Conservation (phyloP, 1,140 invertebrate genomes). For the Aphidius ervi region DNA sequence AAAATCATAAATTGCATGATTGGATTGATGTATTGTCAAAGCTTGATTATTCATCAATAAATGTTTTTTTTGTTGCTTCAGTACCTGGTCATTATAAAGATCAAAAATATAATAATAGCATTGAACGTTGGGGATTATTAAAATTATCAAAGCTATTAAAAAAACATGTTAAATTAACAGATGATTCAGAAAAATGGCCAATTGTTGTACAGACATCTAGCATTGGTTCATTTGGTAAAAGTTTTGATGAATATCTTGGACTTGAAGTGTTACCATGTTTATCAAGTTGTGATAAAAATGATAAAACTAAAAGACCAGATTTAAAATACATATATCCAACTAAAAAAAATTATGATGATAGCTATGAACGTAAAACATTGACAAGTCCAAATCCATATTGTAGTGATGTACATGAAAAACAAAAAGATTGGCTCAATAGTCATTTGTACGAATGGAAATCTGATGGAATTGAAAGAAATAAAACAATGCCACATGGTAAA, state of each 20-base stretch:
- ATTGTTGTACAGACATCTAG: constrained; percentile 85
- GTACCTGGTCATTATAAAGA: constrained; percentile 75
- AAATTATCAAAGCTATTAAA: constrained; percentile 63
- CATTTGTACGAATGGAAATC: constrained; percentile 78
- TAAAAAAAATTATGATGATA: constrained; percentile 73
- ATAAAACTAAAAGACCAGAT: constrained; percentile 45
- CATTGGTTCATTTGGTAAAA: constrained; percentile 78
- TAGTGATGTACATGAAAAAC: constrained; percentile 72
- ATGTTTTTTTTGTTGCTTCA: constrained; percentile 81
- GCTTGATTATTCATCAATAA: constrained; percentile 76
- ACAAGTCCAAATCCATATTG: constrained; percentile 89
- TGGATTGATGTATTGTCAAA: constrained; percentile 73
- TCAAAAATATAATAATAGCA: constrained; percentile 27
- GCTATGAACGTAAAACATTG: constrained; percentile 78
- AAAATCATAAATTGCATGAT: constrained; percentile 60
- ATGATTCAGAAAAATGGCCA: constrained; percentile 58
- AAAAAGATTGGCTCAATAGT: constrained; percentile 67
- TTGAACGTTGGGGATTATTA: constrained; percentile 67
- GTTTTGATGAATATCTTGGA: constrained; percentile 64
- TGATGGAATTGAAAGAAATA: constrained; percentile 60
- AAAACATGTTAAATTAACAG: constrained; percentile 59
- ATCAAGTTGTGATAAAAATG: constrained; percentile 48
- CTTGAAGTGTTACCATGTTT: constrained; percentile 64
- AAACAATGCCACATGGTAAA: constrained; percentile 92
- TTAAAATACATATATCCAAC: constrained; percentile 68